Evolutionary conservation across 2,797 vertebrate genomes (phyloP), one percentile per base, ranked within the genome.

Genomic region (Onychomys arenicola): DNA sequence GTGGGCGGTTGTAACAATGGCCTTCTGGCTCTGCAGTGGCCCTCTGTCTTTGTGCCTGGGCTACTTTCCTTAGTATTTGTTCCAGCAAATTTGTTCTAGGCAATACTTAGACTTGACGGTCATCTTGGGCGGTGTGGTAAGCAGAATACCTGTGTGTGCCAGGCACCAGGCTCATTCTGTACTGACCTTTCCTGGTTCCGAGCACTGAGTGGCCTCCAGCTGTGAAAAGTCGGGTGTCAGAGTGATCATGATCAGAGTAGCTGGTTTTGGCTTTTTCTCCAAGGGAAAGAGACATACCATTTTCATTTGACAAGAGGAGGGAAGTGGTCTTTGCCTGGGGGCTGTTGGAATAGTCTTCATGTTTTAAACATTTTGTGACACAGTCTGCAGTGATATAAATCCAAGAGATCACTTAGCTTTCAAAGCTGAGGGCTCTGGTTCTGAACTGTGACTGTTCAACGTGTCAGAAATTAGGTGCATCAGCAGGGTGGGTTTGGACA

Each of bases 371-470:
- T 94, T 97, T 97, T 95, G 90, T 78, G 95, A 97, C 90, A 37
- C 96, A 97, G 97, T 98, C 98, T 97, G 95, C 97, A 96, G 52
- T 96, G 96, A 95, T 95, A 69, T 97, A 97, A 98, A 97, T 86
- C 96, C 81, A 90, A 97, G 96, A 98, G 97, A 89, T 97, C 87
- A 97, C 98, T 97, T 97, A 87, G 97, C 98, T 98, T 98, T 98
- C 92, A 96, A 97, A 98, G 98, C 94, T 29, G n/a, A 96, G 97
- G 95, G 97, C 95, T 96, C 97, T 95, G 97, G 97, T 98, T 98
- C 98, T 96, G 90, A 93, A 96, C 97, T 87, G 93, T 96, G 97
- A 97, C 97, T 97, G 34, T 91, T 96, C 81, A 96, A 97, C 97
- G 96, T 96, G 98, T 98, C 98, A 98, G 97, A 97, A 97, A 96